These are phyloP conservation scores for Bergia puertoricense DNA, from an alignment of 92 coral and sea anemone genomes.

Conservation along the genomic window DNA sequence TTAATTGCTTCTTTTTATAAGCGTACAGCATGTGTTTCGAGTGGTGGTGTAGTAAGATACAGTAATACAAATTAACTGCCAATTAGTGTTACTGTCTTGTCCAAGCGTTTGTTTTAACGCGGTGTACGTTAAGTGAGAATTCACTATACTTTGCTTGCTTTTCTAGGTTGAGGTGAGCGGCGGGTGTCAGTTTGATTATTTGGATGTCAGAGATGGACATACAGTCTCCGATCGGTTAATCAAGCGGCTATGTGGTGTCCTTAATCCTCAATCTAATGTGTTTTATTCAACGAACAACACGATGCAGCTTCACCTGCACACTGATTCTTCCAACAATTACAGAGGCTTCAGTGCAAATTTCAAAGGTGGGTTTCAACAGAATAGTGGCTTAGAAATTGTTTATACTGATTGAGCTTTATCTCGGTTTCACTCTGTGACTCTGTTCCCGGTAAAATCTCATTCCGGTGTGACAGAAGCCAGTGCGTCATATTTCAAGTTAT, in stretches of 20 bases:
- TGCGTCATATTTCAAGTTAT: too few species aligned
- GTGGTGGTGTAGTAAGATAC: too few species aligned
- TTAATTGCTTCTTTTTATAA: too few species aligned
- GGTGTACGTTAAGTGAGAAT: background rate
- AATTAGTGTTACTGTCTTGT: background rate
- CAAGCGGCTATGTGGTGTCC: constrained; percentile 24
- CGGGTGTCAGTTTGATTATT: constrained; percentile 35
- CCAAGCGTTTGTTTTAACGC: background rate
- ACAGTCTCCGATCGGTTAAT: background rate
- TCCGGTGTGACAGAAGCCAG: too few species aligned
- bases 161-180: constrained; percentile 21
- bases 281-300: constrained; percentile 41
- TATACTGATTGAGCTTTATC: background rate
- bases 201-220: constrained; percentile 27
- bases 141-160: background rate
- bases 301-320: constrained; percentile 30
- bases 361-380: background rate
- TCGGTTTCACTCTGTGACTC: too few species aligned
- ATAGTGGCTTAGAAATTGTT: background rate
- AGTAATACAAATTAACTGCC: too few species aligned
- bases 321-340: constrained; percentile 30
- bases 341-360: constrained; percentile 26
- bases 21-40: too few species aligned
- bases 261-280: background rate
- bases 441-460: too few species aligned